Evolutionary conservation across 1,140 invertebrate species (phyloP).

Genomic region (Lycorma delicatula): DNA sequence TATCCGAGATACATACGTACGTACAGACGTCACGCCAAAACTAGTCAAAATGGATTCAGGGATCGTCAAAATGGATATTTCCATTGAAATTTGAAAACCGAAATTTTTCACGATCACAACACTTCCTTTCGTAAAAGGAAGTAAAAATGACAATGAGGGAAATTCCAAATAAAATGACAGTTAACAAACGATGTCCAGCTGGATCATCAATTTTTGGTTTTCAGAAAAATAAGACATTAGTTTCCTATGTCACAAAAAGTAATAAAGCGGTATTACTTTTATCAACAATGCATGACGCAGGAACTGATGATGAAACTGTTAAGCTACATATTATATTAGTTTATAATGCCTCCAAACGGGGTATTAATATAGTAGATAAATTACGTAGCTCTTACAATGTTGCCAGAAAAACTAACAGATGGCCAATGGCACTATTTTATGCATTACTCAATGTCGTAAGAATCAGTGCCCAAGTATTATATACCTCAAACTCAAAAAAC

Average conservation of each 20-base stretch:
- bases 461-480: too few species aligned
- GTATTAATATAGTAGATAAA: not conserved
- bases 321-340: not conserved
- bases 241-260: not conserved
- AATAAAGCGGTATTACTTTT: not conserved
- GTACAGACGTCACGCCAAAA: too few species aligned
- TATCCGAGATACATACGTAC: too few species aligned
- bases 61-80: not conserved
- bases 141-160: not conserved
- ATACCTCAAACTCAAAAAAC: too few species aligned
- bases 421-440: too few species aligned
- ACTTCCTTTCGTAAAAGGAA: not conserved
- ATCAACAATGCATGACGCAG: not conserved
- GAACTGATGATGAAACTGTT: not conserved
- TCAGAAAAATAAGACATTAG: not conserved
- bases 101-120: not conserved
- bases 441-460: too few species aligned
- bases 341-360: not conserved
- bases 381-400: not conserved
- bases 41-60: not conserved
- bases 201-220: not conserved
- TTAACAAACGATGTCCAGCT: not conserved
- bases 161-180: not conserved
- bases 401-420: not conserved
- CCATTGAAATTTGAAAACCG: not conserved